Conservation (phyloP, 2,797 vertebrate genomes). For the Micromesistius poutassou region DNA sequence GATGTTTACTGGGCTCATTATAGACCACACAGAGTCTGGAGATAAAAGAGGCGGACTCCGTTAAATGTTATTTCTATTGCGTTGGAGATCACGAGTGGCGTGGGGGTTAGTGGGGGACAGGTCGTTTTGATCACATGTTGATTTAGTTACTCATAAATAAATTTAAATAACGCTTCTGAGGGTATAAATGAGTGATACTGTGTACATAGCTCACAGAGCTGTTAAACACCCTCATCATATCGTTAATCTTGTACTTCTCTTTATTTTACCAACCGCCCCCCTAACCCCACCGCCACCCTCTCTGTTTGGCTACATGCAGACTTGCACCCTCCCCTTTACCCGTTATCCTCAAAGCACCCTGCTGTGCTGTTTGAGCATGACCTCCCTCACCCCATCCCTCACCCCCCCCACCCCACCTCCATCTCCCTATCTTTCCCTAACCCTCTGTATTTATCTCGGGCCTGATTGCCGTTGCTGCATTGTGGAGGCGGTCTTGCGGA, state of each 20-base stretch:
- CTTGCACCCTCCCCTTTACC: conserved; percentile 27
- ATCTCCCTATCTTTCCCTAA: conserved; percentile 26
- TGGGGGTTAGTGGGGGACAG: neutral
- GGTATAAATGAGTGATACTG: neutral
- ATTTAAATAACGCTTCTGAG: neutral
- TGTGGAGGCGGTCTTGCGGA: conserved; percentile 46
- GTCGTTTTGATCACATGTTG: neutral
- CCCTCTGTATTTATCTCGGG: conserved; percentile 1
- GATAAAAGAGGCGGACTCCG: conserved; percentile 23
- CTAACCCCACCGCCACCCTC: neutral
- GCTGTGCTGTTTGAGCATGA: conserved; percentile 23
- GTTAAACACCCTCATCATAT: neutral
- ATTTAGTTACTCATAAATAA: neutral
- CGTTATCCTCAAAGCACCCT: conserved; percentile 58
- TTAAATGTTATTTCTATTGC: conserved; percentile 25
- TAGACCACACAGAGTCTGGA: conserved; percentile 68
- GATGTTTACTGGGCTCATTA: conserved; percentile 72
- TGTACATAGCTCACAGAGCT: neutral
- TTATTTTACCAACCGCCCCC: neutral
- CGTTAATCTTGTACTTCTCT: neutral
- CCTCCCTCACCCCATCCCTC: conserved; percentile 42
- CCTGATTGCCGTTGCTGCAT: conserved; percentile 42
- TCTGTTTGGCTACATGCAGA: conserved; percentile 1
- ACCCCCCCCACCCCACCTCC: conserved; percentile 24
- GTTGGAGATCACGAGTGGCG: conserved; percentile 10